Base-by-base conservation (phyloP, 2,888 invertebrate genomes). In the Chrysodeixis includens region DNA sequence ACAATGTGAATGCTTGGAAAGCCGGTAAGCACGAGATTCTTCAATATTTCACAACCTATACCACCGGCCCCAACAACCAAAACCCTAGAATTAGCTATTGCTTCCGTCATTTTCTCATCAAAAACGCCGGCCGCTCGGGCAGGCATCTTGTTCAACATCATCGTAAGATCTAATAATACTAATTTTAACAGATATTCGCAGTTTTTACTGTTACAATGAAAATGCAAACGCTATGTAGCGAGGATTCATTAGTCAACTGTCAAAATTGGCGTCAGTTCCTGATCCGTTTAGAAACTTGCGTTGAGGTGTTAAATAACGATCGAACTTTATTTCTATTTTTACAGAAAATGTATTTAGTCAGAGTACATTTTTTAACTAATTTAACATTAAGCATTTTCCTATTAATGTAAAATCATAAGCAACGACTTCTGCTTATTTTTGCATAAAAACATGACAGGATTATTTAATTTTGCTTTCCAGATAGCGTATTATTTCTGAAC, bases 21-120 rank as follows among this genome's bases (percentile, higher is more conserved):
- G 73, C 99, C 99, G 74, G 98, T 97, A 56, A 99, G 95, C 35
- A 99, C 99, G 76, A 99, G 96, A 95, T 99, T 99, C 92, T 99
- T 99, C 46, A 99, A 95, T 79, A 99, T 96, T 95, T 99, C 99
- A 95, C 99, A 99, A 74, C 99, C 99, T 86, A 99, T 99, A 66
- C 99, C 99, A 76, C 99, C 99, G 83, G 99, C 99, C 62, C 99
- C 99, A 30, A 99, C 98, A 16, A 99, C 97, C 71, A 99, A 95
- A 57, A 99, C 94, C 93, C 98, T 98, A 12, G 97, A 96, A 77
- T 96, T 95, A 26, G 96, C 95, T 70, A 98, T 96, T 56, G 96
- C 95, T 83, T 96, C 96, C 71, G 96, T 96, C 71, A 97, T 89
- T 83, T 96, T 95, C 69, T 96, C 94, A 66, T 96, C 95, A 63